Evolutionary conservation across 2,113 vertebrate species (phyloP).

Genomic region (Caranx melampygus): DNA sequence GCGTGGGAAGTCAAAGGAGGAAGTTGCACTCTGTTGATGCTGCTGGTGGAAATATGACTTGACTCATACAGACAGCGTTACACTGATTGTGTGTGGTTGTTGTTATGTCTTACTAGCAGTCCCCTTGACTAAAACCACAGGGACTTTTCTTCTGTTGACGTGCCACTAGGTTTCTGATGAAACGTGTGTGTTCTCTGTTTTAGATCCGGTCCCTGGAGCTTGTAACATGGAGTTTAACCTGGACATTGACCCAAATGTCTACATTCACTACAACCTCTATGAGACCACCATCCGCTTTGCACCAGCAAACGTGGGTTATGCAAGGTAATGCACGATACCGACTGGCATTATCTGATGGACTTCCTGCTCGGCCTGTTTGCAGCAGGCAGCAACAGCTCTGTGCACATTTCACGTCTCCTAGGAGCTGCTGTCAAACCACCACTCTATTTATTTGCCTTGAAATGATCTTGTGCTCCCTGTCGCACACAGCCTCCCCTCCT

Average conservation of each 20-base stretch:
- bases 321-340: constrained; percentile 81
- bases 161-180: background rate
- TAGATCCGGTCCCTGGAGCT: constrained; percentile 95
- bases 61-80: too few relatives aligned
- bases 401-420: background rate
- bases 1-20: constrained; percentile 7
- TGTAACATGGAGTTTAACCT: constrained; percentile 92
- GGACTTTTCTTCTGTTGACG: too few relatives aligned
- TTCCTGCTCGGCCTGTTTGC: constrained; percentile 41
- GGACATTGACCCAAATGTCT: constrained; percentile 91
- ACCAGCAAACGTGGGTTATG: constrained; percentile 90
- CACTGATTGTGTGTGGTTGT: too few relatives aligned
- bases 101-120: too few relatives aligned
- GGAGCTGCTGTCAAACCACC: background rate
- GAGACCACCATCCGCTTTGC: constrained; percentile 90
- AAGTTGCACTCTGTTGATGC: constrained; percentile 39
- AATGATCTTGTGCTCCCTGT: background rate
- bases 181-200: constrained; percentile 12
- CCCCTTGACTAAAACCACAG: too few relatives aligned
- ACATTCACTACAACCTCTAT: constrained; percentile 90
- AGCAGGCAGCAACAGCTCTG: background rate
- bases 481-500: background rate
- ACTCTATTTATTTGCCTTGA: background rate
- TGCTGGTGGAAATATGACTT: too few relatives aligned
- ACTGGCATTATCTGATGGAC: background rate